phyloP scores from a whole-genome alignment of 2,113 vertebrate species.

The Oncorhynchus mykiss region DNA sequence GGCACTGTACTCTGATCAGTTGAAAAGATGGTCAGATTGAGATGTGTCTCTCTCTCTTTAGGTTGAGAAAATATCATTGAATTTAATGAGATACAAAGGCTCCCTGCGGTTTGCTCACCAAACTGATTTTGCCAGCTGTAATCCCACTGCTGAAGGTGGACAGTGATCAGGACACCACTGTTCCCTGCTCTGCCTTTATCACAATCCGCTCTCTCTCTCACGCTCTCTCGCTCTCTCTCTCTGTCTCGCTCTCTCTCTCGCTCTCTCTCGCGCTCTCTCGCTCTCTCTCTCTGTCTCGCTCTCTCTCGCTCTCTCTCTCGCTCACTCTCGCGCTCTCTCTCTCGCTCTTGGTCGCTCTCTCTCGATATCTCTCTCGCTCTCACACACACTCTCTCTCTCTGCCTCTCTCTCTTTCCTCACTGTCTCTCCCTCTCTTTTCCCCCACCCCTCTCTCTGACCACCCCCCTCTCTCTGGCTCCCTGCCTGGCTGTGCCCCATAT shows the following conservation, averaged over 20 bases:
- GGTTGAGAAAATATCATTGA: slow-evolving; percentile 46
- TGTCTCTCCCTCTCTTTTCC: background rate
- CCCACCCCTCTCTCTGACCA: background rate
- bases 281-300: background rate
- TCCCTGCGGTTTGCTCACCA: slow-evolving; percentile 50
- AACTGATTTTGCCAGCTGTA: slow-evolving; percentile 42
- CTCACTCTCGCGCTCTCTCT: background rate
- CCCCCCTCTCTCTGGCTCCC: slow-evolving; percentile 2
- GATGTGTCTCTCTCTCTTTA: slow-evolving; percentile 22
- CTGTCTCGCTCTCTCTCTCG: background rate
- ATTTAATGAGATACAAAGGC: slow-evolving; percentile 57
- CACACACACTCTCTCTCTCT: background rate
- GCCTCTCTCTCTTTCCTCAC: background rate
- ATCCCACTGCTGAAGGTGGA: slow-evolving; percentile 18
- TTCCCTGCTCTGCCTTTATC: background rate
- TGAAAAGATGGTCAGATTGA: slow-evolving; percentile 23
- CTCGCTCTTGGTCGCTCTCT: slow-evolving; percentile 3
- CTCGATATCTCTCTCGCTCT: slow-evolving; percentile 3
- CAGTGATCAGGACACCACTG: slow-evolving; percentile 26
- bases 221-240: background rate
- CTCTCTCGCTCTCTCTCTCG: no score
- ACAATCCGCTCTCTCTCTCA: background rate
- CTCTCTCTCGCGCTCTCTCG: slow-evolving; percentile 10
- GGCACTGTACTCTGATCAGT: background rate
- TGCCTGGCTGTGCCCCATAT: slow-evolving; percentile 46